These are phyloP conservation scores for Drosophila dunni DNA, from an alignment of 1,140 invertebrate species.

Conservation along the genomic window DNA sequence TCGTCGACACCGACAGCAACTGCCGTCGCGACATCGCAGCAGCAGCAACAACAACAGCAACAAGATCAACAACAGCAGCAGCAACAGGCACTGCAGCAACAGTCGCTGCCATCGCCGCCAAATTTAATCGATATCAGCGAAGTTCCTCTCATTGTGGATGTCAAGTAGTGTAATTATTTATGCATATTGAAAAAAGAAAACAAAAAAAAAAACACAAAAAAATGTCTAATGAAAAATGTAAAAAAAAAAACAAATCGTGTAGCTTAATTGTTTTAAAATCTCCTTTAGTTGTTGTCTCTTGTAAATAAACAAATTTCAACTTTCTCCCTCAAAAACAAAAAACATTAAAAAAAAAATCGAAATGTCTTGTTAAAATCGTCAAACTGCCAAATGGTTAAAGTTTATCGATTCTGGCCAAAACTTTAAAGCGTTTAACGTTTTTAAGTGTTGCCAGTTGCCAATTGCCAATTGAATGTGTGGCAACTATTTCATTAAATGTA, in stretches of 20 bases:
- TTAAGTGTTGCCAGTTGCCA: constrained; percentile 30
- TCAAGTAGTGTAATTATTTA: constrained; percentile 84
- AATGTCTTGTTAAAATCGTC: constrained; percentile 22
- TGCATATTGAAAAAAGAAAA: constrained; percentile 66
- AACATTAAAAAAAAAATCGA: constrained; percentile 46
- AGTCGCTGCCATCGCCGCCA: constrained; percentile 77
- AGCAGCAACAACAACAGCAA: constrained; percentile 38
- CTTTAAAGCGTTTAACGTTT: constrained; percentile 53
- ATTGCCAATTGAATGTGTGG: constrained; percentile 12
- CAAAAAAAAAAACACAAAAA: constrained; percentile 45
- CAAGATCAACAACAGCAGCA: constrained; percentile 48
- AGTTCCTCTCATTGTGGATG: constrained; percentile 85
- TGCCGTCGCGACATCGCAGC: constrained; percentile 40
- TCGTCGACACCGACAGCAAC: constrained; percentile 71
- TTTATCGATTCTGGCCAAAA: constrained; percentile 4
- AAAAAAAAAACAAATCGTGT: constrained; percentile 53
- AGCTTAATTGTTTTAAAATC: constrained; percentile 74
- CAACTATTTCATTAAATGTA: constrained; percentile 27
- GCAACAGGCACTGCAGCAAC: constrained; percentile 52
- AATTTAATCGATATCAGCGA: constrained; percentile 84
- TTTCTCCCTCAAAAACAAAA: constrained; percentile 55
- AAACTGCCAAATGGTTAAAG: constrained; percentile 10
- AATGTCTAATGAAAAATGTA: constrained; percentile 55
- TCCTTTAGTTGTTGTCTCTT: constrained; percentile 70
- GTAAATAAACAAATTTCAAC: constrained; percentile 71